phyloP scores from a whole-genome alignment of 2,113 vertebrate genomes.

The Coracopsis vasa region DNA sequence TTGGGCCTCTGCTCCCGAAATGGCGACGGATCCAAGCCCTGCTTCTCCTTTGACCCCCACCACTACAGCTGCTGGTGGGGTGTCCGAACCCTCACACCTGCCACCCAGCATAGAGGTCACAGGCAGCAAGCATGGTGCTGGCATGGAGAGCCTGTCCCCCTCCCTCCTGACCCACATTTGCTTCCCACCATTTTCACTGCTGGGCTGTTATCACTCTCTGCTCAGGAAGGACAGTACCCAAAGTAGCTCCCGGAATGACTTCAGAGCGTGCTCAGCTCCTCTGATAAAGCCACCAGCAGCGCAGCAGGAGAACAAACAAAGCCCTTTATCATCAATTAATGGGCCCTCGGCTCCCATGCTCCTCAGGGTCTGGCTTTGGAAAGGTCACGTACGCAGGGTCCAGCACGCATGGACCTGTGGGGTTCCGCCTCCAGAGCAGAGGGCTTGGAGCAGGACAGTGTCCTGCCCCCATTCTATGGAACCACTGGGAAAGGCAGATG shows the following conservation, averaged over 20 bases:
- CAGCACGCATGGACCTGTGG: neutral
- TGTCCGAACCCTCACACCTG: neutral
- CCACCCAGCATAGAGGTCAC: fast-evolving
- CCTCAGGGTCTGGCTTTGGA: neutral
- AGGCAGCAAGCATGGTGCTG: fast-evolving
- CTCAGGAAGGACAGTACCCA: neutral
- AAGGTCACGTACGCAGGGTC: neutral
- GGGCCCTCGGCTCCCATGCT: neutral
- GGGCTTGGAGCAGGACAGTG: fast-evolving
- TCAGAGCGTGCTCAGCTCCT: neutral
- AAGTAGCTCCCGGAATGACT: neutral
- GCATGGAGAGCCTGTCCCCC: neutral
- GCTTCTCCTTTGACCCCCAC: neutral
- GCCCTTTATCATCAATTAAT: neutral
- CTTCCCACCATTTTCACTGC: neutral
- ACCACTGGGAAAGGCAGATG: fast-evolving
- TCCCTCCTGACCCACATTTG: neutral
- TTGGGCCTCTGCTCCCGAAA: fast-evolving
- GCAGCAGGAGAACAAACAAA: conserved; percentile 1
- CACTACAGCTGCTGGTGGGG: neutral
- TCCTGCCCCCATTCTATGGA: fast-evolving
- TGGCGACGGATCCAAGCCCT: fast-evolving
- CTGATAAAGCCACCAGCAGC: neutral
- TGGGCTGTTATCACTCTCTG: neutral
- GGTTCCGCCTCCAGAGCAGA: fast-evolving